These are phyloP conservation scores for Syngnathus floridae DNA, from an alignment of 2,113 vertebrate genomes.

Conservation along the genomic window DNA sequence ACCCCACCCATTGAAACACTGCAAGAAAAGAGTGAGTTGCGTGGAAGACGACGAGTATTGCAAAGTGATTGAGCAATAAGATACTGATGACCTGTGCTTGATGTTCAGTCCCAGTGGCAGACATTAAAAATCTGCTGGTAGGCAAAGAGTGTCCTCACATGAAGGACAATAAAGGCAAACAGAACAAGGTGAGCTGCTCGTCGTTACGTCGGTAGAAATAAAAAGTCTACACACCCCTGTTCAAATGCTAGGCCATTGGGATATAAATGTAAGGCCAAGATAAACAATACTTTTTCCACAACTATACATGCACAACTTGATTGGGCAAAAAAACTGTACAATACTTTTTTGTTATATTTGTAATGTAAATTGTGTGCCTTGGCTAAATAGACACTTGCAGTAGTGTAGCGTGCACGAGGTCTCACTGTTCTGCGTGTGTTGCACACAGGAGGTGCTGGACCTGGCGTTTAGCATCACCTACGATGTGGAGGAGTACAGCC, in stretches of 20 bases:
- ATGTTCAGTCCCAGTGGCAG: constrained; percentile 81
- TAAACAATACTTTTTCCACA: no score
- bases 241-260: no score
- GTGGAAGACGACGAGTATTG: background rate
- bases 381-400: background rate
- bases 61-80: background rate
- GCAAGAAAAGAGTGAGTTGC: constrained; percentile 83
- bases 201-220: background rate
- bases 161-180: constrained; percentile 90
- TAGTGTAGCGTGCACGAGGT: background rate
- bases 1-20: constrained; percentile 80
- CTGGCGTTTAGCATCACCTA: constrained; percentile 90
- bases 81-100: background rate
- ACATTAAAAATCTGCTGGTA: constrained; percentile 84
- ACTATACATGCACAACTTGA: no score
- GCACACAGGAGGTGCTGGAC: constrained; percentile 81
- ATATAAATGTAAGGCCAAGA: no score
- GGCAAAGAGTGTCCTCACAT: constrained; percentile 93
- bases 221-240: no score
- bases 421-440: background rate
- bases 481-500: constrained; percentile 79
- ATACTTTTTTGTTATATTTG: no score
- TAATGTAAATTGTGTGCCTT: background rate
- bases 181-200: constrained; percentile 82
- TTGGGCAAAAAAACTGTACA: no score